phyloP scores from a whole-genome alignment of 2,113 vertebrate species.

The Ceratotherium simum region DNA sequence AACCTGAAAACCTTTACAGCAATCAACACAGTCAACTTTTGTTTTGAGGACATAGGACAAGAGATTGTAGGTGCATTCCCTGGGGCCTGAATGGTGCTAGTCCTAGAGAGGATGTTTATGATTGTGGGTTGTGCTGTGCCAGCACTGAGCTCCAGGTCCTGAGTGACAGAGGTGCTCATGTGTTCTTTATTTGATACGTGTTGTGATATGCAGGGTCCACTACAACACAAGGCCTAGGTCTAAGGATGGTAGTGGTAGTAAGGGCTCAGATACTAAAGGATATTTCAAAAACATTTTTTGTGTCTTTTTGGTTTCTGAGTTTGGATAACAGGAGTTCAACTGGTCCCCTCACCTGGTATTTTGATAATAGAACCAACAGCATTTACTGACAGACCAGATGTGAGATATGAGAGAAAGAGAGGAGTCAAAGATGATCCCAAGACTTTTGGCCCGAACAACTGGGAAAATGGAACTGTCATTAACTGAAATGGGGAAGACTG shows the following conservation, averaged over 20 bases:
- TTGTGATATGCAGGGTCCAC: neutral
- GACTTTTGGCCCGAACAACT: neutral
- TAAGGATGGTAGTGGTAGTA: neutral
- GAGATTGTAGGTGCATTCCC: neutral
- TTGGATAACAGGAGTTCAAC: neutral
- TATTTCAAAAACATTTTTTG: neutral
- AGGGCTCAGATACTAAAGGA: neutral
- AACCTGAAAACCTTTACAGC: neutral
- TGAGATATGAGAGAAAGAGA: neutral
- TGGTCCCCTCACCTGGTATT: neutral
- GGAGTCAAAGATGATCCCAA: neutral
- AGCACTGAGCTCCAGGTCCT: neutral
- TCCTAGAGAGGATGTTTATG: neutral
- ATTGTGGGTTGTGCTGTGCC: neutral
- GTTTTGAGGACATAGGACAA: neutral
- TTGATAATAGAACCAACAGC: neutral
- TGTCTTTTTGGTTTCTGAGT: neutral
- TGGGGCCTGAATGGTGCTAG: neutral
- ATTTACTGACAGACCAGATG: neutral
- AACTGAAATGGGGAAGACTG: neutral
- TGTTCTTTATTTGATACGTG: neutral
- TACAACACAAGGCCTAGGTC: neutral
- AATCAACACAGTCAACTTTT: neutral
- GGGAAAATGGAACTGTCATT: neutral
- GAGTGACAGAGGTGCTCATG: neutral